A percentile compares a stretch with the other conserved stretches of the same genome.
Evolutionary conservation across 2,888 invertebrate genomes (phyloP).

Genomic region (Nomada flava): DNA sequence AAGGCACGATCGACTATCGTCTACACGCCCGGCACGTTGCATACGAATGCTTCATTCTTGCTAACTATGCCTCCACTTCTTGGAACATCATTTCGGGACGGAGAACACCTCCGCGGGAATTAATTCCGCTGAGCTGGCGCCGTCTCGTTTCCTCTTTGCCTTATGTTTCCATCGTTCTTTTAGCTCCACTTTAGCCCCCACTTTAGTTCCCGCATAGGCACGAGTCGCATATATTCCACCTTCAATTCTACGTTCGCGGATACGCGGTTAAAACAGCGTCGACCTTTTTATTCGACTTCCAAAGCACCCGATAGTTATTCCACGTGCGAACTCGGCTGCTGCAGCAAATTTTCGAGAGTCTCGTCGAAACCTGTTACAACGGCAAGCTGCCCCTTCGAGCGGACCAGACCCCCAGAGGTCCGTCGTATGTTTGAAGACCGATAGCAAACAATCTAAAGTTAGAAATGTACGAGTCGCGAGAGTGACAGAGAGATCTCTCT

Average conservation of each 20-base stretch:
- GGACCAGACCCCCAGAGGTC: constrained; percentile 15
- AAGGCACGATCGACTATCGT: constrained; percentile 71
- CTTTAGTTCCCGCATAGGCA: too few species aligned
- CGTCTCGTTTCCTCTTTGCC: neutral
- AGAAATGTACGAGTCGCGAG: constrained; percentile 44
- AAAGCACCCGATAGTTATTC: too few species aligned
- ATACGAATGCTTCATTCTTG: constrained; percentile 74
- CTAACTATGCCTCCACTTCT: constrained; percentile 57
- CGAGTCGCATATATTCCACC: too few species aligned
- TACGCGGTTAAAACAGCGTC: too few species aligned
- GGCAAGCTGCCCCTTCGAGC: neutral
- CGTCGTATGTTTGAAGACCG: constrained; percentile 36
- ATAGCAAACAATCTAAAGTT: constrained; percentile 55
- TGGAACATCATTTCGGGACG: constrained; percentile 54
- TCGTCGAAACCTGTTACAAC: neutral
- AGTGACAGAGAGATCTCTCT: neutral
- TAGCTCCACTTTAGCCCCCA: neutral
- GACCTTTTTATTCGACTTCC: too few species aligned
- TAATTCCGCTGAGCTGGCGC: constrained; percentile 30
- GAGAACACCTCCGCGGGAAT: constrained; percentile 47
- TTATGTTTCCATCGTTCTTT: neutral
- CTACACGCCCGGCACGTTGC: constrained; percentile 70
- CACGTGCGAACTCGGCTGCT: too few species aligned
- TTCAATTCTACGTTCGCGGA: too few species aligned
- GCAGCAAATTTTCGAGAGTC: too few species aligned